phyloP scores from a whole-genome alignment of 1,140 invertebrate species.

The Meloidogyne floridensis region DNA sequence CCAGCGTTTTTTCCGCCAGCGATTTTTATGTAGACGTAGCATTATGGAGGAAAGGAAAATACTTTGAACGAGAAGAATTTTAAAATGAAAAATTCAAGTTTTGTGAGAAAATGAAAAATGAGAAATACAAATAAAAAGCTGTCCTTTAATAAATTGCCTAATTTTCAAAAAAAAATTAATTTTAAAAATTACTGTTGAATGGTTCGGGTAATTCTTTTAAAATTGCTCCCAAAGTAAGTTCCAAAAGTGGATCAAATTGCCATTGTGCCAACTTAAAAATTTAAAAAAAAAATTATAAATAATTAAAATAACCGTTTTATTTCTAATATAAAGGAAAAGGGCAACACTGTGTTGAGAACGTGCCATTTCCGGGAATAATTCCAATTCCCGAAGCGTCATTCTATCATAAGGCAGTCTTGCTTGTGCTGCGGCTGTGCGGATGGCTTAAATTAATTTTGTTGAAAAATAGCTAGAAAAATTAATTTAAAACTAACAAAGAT shows the following conservation, averaged over 20 bases:
- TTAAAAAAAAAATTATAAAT: constrained; percentile 19
- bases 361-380: constrained; percentile 50
- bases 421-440: constrained; percentile 48
- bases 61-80: too few species aligned
- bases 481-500: constrained; percentile 16
- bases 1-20: too few species aligned
- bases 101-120: too few species aligned
- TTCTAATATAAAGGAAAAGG: constrained; percentile 64
- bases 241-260: constrained; percentile 91
- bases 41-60: too few species aligned
- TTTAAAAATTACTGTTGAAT: constrained; percentile 76
- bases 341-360: constrained; percentile 31
- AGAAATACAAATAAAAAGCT: too few species aligned
- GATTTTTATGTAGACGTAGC: too few species aligned
- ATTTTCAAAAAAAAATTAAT: neutral
- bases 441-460: constrained; percentile 28
- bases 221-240: constrained; percentile 73
- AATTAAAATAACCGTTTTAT: constrained; percentile 63
- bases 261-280: constrained; percentile 81
- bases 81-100: too few species aligned
- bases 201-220: constrained; percentile 58
- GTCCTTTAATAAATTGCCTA: too few species aligned
- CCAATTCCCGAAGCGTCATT: constrained; percentile 63
- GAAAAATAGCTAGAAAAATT: neutral
- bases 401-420: constrained; percentile 51